Percentiles rank a stretch among this genome's conserved stretches.
Evolutionary conservation across 2,797 vertebrate species (phyloP).

Genomic region (Pipistrellus pygmaeus): DNA sequence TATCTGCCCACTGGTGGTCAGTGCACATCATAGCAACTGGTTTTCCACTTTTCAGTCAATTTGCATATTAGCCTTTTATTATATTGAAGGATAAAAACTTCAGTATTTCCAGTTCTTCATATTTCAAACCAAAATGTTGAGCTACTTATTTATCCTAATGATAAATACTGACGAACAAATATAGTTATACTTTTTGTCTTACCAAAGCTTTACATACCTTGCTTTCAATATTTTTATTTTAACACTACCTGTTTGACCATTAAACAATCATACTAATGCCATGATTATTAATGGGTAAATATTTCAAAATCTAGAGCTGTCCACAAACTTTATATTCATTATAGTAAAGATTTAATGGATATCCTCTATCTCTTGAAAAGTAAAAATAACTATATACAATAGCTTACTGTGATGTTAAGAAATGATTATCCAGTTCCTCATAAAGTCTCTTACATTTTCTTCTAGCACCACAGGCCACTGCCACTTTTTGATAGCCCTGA

Average conservation of each 20-base stretch:
- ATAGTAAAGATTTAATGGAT: background rate
- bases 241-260: background rate
- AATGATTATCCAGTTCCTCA: background rate
- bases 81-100: background rate
- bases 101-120: background rate
- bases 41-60: too few species aligned
- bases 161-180: background rate
- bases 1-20: too few species aligned
- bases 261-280: background rate
- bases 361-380: constrained; percentile 6
- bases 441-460: background rate
- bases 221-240: constrained; percentile 32
- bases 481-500: background rate
- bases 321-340: background rate
- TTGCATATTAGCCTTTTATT: too few species aligned
- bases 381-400: background rate
- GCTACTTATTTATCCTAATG: background rate
- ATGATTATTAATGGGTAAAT: background rate
- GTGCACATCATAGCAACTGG: too few species aligned
- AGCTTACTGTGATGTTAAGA: background rate
- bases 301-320: background rate
- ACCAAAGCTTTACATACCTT: background rate
- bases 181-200: background rate
- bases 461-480: background rate
- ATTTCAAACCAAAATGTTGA: background rate